Evolutionary conservation across 2,888 invertebrate genomes (phyloP).

Genomic region (Eueremaeus valkanovi): DNA sequence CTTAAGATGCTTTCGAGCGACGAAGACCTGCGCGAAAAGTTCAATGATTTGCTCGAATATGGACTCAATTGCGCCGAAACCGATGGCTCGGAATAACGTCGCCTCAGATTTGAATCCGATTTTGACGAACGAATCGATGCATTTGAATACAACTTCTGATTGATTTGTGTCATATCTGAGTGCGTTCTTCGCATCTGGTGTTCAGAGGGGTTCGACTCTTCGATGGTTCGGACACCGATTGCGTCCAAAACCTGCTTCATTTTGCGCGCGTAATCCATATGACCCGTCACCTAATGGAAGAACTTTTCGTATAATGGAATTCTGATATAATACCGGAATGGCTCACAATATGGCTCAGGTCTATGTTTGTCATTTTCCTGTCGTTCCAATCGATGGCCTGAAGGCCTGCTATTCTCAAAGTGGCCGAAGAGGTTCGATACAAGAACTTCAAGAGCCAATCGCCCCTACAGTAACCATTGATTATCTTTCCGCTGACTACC

Average conservation of each 20-base stretch:
- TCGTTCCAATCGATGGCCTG: slow-evolving; percentile 58
- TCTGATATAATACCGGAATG: background rate
- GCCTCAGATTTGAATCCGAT: slow-evolving; percentile 41
- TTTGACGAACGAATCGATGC: slow-evolving; percentile 36
- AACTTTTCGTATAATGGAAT: slow-evolving; percentile 20
- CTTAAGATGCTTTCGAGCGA: slow-evolving; percentile 44
- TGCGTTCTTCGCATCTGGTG: slow-evolving; percentile 49
- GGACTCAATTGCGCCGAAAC: background rate
- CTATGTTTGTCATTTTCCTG: slow-evolving; percentile 60
- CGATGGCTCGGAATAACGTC: slow-evolving; percentile 6
- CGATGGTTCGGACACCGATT: slow-evolving; percentile 52
- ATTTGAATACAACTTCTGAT: background rate
- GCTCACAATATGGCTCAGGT: slow-evolving; percentile 60
- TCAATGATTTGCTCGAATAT: background rate
- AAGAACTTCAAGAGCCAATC: slow-evolving; percentile 66
- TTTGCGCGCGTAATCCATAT: slow-evolving; percentile 60
- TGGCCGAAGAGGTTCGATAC: slow-evolving; percentile 62
- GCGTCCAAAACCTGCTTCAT: slow-evolving; percentile 57
- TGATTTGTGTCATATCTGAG: slow-evolving; percentile 49
- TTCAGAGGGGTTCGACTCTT: slow-evolving; percentile 44
- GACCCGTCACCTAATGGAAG: slow-evolving; percentile 55
- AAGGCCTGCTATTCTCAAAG: slow-evolving; percentile 61
- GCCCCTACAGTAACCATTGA: slow-evolving; percentile 63
- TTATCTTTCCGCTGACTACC: slow-evolving; percentile 62
- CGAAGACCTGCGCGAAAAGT: slow-evolving; percentile 40